Conservation (phyloP, 2,888 invertebrate species). For the Coenonympha glycerion region DNA sequence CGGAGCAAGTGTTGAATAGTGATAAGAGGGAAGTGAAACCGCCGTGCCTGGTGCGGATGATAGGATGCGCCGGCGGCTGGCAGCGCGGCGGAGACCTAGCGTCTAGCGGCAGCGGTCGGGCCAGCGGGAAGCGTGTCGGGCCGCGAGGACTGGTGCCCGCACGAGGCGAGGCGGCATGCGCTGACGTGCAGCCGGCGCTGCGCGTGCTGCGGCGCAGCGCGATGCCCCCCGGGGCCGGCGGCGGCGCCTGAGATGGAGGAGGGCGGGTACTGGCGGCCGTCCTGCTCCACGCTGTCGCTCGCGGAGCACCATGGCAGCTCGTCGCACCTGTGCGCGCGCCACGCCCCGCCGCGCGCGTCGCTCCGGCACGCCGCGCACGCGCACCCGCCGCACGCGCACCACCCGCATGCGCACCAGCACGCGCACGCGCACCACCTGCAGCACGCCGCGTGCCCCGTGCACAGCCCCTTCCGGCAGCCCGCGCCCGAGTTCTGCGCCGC, state of each 20-base stretch:
- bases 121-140: constrained; percentile 72
- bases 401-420: constrained; percentile 55
- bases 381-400: constrained; percentile 46
- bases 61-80: constrained; percentile 61
- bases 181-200: constrained; percentile 73
- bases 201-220: constrained; percentile 74
- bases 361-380: constrained; percentile 61
- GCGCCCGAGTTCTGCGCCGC: constrained; percentile 70
- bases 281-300: constrained; percentile 71
- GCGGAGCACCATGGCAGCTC: constrained; percentile 70
- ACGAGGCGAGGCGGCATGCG: constrained; percentile 73
- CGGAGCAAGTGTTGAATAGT: constrained; percentile 25
- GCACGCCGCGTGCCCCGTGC: constrained; percentile 80
- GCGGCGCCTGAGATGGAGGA: constrained; percentile 67
- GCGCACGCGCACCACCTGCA: constrained; percentile 66
- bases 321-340: constrained; percentile 65
- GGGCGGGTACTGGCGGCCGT: constrained; percentile 71
- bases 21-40: constrained; percentile 25
- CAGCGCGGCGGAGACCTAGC: constrained; percentile 59
- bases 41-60: constrained; percentile 45
- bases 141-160: constrained; percentile 73
- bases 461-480: constrained; percentile 82
- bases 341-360: constrained; percentile 58
- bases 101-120: constrained; percentile 51
- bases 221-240: constrained; percentile 56